A percentile compares a stretch with the other conserved stretches of the same genome.
Evolutionary conservation across 2,888 invertebrate species (phyloP).

Genomic region (Mythimna loreyi): DNA sequence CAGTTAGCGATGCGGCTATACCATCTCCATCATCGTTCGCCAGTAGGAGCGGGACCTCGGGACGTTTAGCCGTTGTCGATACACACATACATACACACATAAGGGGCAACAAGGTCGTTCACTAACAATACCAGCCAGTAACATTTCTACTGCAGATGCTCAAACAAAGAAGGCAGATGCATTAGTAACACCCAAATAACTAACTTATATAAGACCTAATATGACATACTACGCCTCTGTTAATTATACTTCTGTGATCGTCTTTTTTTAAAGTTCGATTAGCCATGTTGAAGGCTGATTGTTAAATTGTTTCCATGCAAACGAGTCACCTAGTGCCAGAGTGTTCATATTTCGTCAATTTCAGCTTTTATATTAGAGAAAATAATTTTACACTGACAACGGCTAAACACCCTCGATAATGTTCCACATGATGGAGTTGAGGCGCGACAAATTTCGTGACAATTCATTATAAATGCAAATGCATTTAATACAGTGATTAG

Average conservation of each 20-base stretch:
- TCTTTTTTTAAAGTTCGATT: background rate
- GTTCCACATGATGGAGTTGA: slow-evolving; percentile 37
- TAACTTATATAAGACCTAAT: background rate
- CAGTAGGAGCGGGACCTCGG: slow-evolving; percentile 66
- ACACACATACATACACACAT: background rate
- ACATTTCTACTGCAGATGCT: background rate
- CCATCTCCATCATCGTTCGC: slow-evolving; percentile 83
- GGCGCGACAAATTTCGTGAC: slow-evolving; percentile 31
- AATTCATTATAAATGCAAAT: slow-evolving; percentile 61
- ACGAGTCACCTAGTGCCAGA: background rate
- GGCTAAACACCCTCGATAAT: slow-evolving; percentile 47
- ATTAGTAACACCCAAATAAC: background rate
- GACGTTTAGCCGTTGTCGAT: slow-evolving; percentile 49
- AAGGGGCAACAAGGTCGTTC: background rate
- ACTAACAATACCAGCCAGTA: background rate
- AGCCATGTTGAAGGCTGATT: background rate
- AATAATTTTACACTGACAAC: slow-evolving; percentile 7
- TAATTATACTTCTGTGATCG: background rate
- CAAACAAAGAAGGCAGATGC: background rate
- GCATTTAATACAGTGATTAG: slow-evolving; percentile 70
- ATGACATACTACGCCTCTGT: too few species aligned
- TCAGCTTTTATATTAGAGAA: too few species aligned
- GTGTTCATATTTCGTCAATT: slow-evolving; percentile 3
- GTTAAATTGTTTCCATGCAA: background rate
- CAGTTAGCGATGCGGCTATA: slow-evolving; percentile 88